Evolutionary conservation across 1,140 invertebrate genomes (phyloP).

Genomic region (Ceratina australensis): DNA sequence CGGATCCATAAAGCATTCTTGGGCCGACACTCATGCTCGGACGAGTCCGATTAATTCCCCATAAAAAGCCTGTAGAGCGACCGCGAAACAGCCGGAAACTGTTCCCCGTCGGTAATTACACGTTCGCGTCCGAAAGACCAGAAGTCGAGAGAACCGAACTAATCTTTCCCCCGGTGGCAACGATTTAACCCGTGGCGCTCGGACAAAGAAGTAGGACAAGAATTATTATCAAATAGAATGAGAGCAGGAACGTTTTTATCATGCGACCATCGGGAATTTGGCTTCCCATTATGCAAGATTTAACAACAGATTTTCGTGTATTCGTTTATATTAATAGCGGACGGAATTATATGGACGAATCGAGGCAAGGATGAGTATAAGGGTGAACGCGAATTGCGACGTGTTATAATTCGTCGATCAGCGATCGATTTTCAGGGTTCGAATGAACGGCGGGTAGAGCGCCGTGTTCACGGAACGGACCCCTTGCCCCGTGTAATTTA

Average conservation of each 20-base stretch:
- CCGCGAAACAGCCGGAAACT: constrained; percentile 34
- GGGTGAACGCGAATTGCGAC: too few species aligned
- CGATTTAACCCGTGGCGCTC: background rate
- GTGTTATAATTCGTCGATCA: background rate
- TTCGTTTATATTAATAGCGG: background rate
- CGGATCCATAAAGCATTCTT: background rate
- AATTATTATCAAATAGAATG: too few species aligned
- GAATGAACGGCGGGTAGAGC: background rate
- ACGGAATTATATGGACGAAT: too few species aligned
- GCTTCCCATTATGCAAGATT: too few species aligned
- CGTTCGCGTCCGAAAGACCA: background rate
- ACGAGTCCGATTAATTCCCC: constrained; percentile 5
- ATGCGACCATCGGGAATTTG: too few species aligned
- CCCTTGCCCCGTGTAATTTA: constrained; percentile 51
- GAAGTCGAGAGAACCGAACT: background rate
- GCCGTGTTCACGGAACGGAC: constrained; percentile 19
- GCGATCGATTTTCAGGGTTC: background rate
- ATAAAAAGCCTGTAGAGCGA: background rate
- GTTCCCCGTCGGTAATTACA: background rate
- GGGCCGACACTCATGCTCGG: too few species aligned
- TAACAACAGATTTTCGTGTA: background rate
- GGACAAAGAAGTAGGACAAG: too few species aligned
- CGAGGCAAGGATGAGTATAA: too few species aligned
- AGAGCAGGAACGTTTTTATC: too few species aligned
- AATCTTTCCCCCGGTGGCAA: background rate